Evolutionary conservation across 1,140 invertebrate genomes (phyloP).

Genomic region (Physella acuta): DNA sequence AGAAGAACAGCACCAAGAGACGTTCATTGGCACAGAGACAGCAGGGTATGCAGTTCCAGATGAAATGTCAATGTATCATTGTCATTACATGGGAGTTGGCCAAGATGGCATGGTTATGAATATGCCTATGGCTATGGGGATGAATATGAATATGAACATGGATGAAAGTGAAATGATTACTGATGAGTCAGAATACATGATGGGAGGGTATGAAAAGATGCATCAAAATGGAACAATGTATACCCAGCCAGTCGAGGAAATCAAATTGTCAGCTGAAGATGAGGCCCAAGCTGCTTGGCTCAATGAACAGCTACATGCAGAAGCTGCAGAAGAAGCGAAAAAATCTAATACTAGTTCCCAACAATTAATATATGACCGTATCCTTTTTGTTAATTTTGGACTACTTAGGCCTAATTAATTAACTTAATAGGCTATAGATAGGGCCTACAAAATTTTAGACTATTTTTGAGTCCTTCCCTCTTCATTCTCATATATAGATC

Average conservation of each 20-base stretch:
- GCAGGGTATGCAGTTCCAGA: background rate
- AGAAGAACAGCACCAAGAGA: background rate
- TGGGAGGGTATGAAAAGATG: background rate
- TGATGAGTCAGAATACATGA: background rate
- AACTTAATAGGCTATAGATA: no score
- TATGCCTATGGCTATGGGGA: background rate
- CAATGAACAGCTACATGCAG: constrained; percentile 16
- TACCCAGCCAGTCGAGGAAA: background rate
- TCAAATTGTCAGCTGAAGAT: constrained; percentile 3
- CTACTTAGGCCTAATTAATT: no score
- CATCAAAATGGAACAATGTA: background rate
- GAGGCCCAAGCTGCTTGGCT: constrained; percentile 13
- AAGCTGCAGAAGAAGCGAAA: constrained; percentile 19
- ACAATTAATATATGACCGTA: constrained; percentile 25
- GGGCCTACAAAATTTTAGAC: no score
- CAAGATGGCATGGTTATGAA: background rate
- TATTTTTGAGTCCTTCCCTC: no score
- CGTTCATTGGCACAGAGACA: background rate
- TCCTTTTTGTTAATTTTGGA: no score
- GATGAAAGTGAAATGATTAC: background rate
- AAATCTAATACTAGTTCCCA: background rate
- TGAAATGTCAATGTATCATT: background rate
- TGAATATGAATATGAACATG: background rate
- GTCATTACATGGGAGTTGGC: background rate
- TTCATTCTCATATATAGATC: no score